phyloP scores from a whole-genome alignment of 1,140 invertebrate genomes.

The Drosophila leontia region DNA sequence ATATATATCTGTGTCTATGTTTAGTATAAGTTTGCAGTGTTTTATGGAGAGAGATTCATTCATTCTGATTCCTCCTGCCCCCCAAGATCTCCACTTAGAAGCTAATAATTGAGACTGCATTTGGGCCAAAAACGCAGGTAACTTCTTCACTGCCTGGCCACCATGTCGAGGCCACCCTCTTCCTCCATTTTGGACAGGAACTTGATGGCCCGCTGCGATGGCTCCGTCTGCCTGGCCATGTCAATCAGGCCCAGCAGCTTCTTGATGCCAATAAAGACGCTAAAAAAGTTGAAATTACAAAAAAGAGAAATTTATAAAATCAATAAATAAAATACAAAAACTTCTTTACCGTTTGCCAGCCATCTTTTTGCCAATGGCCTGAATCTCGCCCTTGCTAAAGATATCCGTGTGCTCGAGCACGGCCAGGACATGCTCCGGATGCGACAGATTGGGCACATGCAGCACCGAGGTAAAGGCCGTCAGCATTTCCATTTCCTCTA shows the following conservation, averaged over 20 bases:
- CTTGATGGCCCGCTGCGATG: slow-evolving; percentile 92
- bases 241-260: slow-evolving; percentile 96
- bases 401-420: slow-evolving; percentile 94
- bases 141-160: slow-evolving; percentile 54
- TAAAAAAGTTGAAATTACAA: slow-evolving; percentile 82
- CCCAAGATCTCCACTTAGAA: slow-evolving; percentile 44
- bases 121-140: neutral
- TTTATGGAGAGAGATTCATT: slow-evolving; percentile 6
- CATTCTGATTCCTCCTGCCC: slow-evolving; percentile 7
- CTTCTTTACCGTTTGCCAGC: slow-evolving; percentile 89
- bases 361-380: slow-evolving; percentile 90
- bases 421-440: slow-evolving; percentile 92
- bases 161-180: slow-evolving; percentile 91
- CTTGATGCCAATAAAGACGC: slow-evolving; percentile 97
- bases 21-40: slow-evolving; percentile 38
- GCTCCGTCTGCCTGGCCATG: slow-evolving; percentile 95
- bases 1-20: slow-evolving; percentile 8
- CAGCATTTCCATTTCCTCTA: slow-evolving; percentile 97
- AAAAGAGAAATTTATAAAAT: neutral
- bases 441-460: slow-evolving; percentile 95
- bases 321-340: neutral
- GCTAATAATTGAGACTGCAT: slow-evolving; percentile 76
- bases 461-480: slow-evolving; percentile 95
- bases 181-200: slow-evolving; percentile 97
- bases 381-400: slow-evolving; percentile 92